Percentiles rank a stretch among this genome's conserved stretches.
phyloP scores from a whole-genome alignment of 2,888 invertebrate genomes.

The Orthosia gothica region DNA sequence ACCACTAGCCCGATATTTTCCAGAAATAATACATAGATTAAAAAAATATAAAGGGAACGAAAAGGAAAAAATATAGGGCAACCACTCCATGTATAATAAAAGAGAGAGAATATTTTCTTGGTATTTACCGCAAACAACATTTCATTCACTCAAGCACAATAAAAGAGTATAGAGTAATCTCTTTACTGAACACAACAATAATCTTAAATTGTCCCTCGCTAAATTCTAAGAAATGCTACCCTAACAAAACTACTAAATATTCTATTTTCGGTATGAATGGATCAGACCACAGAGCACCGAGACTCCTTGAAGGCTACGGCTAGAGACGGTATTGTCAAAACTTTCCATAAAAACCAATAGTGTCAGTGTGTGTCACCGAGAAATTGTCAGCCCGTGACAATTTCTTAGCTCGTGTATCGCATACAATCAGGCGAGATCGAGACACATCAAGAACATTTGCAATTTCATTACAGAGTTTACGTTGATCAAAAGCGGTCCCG shows the following conservation, averaged over 20 bases:
- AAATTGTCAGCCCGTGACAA: no score
- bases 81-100: neutral
- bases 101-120: neutral
- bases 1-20: no score
- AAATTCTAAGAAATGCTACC: neutral
- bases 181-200: neutral
- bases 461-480: no score
- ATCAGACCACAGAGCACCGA: neutral
- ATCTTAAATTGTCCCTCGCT: constrained; percentile 8
- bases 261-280: constrained; percentile 8
- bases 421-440: no score
- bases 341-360: no score
- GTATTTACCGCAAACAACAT: neutral
- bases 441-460: no score
- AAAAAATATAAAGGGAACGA: no score
- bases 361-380: no score
- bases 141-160: neutral
- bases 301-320: neutral
- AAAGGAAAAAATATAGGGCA: neutral
- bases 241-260: constrained; percentile 1
- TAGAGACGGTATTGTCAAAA: no score
- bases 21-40: no score
- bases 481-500: no score
- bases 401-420: no score
- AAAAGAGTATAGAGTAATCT: neutral